Percentiles rank a stretch among this genome's conserved stretches.
Evolutionary conservation across 1,140 invertebrate genomes (phyloP).

Genomic region (Alviniconcha marisindica): DNA sequence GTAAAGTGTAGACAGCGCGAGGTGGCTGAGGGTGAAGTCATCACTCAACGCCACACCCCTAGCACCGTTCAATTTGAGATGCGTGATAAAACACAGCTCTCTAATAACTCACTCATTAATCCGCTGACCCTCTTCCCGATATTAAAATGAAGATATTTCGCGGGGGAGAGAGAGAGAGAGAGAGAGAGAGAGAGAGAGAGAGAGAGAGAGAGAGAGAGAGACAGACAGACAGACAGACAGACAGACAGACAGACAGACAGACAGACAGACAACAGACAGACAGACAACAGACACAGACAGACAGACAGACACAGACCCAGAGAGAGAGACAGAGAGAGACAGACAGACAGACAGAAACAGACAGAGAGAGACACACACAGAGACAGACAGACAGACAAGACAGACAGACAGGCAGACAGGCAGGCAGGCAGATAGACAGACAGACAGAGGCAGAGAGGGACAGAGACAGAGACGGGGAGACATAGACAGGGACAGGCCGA

Average conservation of each 20-base stretch:
- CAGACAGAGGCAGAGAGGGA: too few species aligned
- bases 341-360: not conserved
- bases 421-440: too few species aligned
- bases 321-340: not conserved
- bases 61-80: not conserved
- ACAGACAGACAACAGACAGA: not conserved
- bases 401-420: too few species aligned
- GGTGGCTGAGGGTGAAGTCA: not conserved
- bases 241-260: not conserved
- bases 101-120: constrained; percentile 22
- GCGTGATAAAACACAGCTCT: not conserved
- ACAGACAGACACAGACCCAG: not conserved
- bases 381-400: too few species aligned
- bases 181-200: not conserved
- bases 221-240: not conserved
- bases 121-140: not conserved
- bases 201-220: not conserved
- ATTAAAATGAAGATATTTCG: not conserved
- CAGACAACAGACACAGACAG: not conserved
- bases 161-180: not conserved
- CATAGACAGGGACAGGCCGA: too few species aligned
- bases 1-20: not conserved
- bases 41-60: not conserved
- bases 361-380: too few species aligned
- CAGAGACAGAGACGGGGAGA: too few species aligned